Evolutionary conservation across 2,797 vertebrate species (phyloP).

Genomic region (Acestrorhynchus altus): DNA sequence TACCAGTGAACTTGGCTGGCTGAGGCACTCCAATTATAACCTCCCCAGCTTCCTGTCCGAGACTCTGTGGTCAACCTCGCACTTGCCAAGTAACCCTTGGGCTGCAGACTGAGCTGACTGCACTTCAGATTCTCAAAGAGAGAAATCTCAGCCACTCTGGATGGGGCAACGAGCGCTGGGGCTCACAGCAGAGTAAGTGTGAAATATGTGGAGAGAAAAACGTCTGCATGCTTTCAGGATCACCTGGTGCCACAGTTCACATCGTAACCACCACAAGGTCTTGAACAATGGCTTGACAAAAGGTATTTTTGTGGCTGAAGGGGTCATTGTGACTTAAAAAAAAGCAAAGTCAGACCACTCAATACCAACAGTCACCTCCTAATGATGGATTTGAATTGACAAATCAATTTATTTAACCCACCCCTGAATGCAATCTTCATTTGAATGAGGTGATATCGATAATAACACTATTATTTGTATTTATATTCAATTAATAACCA

Average conservation of each 20-base stretch:
- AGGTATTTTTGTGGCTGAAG: background rate
- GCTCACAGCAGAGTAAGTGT: background rate
- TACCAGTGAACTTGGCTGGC: conserved; percentile 44
- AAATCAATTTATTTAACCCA: too few species aligned
- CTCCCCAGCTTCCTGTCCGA: conserved; percentile 68
- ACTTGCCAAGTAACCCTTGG: conserved; percentile 58
- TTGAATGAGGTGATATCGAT: too few species aligned
- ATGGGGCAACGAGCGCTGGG: background rate
- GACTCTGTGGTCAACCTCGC: conserved; percentile 59
- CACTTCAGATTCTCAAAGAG: conserved; percentile 43
- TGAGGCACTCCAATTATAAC: conserved; percentile 64
- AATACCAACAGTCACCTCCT: too few species aligned
- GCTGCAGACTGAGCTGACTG: conserved; percentile 62
- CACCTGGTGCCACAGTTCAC: conserved; percentile 4
- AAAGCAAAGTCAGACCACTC: background rate
- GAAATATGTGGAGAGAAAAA: background rate
- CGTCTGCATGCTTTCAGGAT: conserved; percentile 4
- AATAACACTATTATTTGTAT: too few species aligned
- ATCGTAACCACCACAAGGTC: conserved; percentile 25
- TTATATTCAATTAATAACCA: too few species aligned
- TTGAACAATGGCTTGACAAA: background rate
- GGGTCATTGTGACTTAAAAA: too few species aligned
- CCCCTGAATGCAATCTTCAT: too few species aligned
- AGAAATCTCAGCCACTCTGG: background rate
- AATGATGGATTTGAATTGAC: background rate